A percentile compares a stretch with the other conserved stretches of the same genome.
These are phyloP conservation scores for Mormyrus proboscirostris DNA, from an alignment of 2,797 vertebrate genomes.

Conservation along the genomic window DNA sequence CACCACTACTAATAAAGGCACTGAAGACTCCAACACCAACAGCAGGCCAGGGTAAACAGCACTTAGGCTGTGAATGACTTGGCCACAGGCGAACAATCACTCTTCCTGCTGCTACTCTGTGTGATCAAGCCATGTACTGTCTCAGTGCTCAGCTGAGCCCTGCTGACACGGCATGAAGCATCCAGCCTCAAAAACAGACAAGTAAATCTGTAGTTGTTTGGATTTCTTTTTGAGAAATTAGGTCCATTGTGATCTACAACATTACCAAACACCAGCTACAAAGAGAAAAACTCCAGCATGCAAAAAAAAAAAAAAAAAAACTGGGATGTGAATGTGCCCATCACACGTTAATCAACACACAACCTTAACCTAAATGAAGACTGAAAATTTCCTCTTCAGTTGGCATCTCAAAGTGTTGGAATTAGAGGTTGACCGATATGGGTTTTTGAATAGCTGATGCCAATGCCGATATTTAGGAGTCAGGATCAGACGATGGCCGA, in stretches of 20 bases:
- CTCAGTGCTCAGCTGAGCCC: background rate
- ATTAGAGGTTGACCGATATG: too few relatives aligned
- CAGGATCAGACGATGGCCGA: too few relatives aligned
- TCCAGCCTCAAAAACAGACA: background rate
- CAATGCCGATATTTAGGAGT: too few relatives aligned
- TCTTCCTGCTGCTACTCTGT: background rate
- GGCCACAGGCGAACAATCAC: background rate
- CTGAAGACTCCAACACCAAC: background rate
- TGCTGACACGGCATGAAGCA: background rate
- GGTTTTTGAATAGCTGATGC: too few relatives aligned
- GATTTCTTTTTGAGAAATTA: background rate
- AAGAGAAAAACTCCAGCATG: background rate
- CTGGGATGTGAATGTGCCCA: background rate
- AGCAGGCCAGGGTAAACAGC: background rate
- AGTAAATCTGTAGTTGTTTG: background rate
- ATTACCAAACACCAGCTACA: background rate
- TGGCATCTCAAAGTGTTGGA: background rate
- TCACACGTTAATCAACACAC: background rate
- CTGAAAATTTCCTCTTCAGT: background rate
- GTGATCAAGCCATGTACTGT: background rate
- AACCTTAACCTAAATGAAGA: background rate
- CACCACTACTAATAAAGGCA: background rate
- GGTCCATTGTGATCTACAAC: background rate
- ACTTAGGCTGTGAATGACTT: background rate
- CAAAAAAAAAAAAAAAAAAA: background rate